A percentile compares a stretch with the other conserved stretches of the same genome.
Evolutionary conservation across 2,888 invertebrate species (phyloP).

Genomic region (Conops quadrifasciatus): DNA sequence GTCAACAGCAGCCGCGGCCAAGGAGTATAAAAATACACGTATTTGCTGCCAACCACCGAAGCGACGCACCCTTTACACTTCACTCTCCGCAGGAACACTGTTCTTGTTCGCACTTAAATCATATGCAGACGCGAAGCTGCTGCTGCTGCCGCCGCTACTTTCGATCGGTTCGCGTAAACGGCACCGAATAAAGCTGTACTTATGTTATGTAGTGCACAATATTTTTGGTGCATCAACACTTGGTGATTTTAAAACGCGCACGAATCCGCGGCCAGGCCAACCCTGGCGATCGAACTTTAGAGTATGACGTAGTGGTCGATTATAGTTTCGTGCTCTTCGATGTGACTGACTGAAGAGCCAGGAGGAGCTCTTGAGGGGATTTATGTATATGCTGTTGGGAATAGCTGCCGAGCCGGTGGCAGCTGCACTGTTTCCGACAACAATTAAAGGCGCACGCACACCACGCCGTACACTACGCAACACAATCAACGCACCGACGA

Average conservation of each 20-base stretch:
- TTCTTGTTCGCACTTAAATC: slow-evolving; percentile 30
- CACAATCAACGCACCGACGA: slow-evolving; percentile 38
- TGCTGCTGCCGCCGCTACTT: not conserved
- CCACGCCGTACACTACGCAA: slow-evolving; percentile 18
- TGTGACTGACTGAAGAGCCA: not conserved
- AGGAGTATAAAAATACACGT: slow-evolving; percentile 16
- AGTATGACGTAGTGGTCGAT: slow-evolving; percentile 28
- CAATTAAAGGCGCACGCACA: slow-evolving; percentile 29
- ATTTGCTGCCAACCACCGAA: not conserved
- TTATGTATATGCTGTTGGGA: slow-evolving; percentile 26
- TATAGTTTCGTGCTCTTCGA: slow-evolving; percentile 22
- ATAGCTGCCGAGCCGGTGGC: slow-evolving; percentile 14
- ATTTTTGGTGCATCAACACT: slow-evolving; percentile 23
- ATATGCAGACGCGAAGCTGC: slow-evolving; percentile 12
- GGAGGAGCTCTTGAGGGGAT: slow-evolving; percentile 27
- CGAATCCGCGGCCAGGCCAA: slow-evolving; percentile 5
- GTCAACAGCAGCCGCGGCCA: slow-evolving; percentile 28
- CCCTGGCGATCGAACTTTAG: not conserved
- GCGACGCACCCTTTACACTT: slow-evolving; percentile 3
- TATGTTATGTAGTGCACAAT: not conserved
- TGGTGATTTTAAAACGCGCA: slow-evolving; percentile 15
- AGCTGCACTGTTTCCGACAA: slow-evolving; percentile 36
- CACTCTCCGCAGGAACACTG: slow-evolving; percentile 9
- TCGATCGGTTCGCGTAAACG: not conserved
- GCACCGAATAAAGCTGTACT: slow-evolving; percentile 17